Evolutionary conservation across 2,888 invertebrate genomes (phyloP).

Genomic region (Drosophila parthenogenetica): DNA sequence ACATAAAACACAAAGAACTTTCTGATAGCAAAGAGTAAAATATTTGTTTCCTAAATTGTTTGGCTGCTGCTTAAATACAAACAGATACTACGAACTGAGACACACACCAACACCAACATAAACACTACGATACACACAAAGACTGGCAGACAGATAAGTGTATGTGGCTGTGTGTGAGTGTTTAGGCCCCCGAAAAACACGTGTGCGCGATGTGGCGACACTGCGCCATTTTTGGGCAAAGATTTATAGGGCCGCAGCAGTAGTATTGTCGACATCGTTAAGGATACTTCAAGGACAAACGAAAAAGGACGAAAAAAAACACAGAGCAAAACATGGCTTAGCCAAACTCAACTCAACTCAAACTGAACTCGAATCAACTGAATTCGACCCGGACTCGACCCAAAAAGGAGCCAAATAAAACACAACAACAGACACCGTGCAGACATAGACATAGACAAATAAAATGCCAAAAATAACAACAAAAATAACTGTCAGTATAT

Average conservation of each 20-base stretch:
- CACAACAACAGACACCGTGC: slow-evolving; percentile 42
- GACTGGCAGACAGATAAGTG: slow-evolving; percentile 1
- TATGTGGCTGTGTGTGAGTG: slow-evolving; percentile 1
- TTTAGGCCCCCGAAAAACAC: slow-evolving; percentile 30
- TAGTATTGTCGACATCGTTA: slow-evolving; percentile 46
- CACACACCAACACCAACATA: not conserved
- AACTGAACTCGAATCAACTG: slow-evolving; percentile 20
- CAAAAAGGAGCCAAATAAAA: slow-evolving; percentile 46
- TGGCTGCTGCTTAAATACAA: slow-evolving; percentile 26
- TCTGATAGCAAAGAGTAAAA: slow-evolving; percentile 44
- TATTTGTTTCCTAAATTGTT: slow-evolving; percentile 52
- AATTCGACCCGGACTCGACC: slow-evolving; percentile 45
- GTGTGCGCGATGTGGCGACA: slow-evolving; percentile 48
- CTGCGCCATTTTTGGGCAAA: slow-evolving; percentile 69
- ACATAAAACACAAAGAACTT: slow-evolving; percentile 27
- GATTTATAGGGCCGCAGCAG: slow-evolving; percentile 71
- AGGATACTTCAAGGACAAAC: slow-evolving; percentile 73
- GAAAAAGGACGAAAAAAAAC: slow-evolving; percentile 17
- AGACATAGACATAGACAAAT: slow-evolving; percentile 48
- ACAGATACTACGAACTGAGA: slow-evolving; percentile 9
- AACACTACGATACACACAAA: not conserved
- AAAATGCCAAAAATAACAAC: slow-evolving; percentile 32
- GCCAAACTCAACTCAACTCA: slow-evolving; percentile 6
- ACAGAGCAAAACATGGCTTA: slow-evolving; percentile 24
- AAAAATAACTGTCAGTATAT: not conserved